Percentiles rank a stretch among this genome's conserved stretches.
Conservation (phyloP, 2,888 invertebrate genomes). For the Stenoptilia bipunctidactyla region DNA sequence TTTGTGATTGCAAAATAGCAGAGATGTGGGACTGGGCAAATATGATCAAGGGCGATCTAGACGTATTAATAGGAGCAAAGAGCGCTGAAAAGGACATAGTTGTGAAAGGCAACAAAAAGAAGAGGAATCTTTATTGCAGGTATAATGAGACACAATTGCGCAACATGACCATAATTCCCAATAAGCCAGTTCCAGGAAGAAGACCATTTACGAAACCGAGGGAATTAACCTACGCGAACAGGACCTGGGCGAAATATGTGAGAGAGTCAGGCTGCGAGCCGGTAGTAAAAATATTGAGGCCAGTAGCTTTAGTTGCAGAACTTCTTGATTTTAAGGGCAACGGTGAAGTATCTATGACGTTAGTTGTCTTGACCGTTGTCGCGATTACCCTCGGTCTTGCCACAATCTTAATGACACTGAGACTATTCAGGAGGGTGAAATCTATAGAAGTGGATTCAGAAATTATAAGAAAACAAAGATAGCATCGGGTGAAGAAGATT, state of each 20-base stretch:
- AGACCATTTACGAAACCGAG: slow-evolving; percentile 71
- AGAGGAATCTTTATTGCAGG: slow-evolving; percentile 74
- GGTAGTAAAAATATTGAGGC: slow-evolving; percentile 57
- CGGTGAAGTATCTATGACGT: slow-evolving; percentile 29
- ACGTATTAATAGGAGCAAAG: slow-evolving; percentile 76
- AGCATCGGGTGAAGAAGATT: slow-evolving; percentile 21
- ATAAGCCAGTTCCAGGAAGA: slow-evolving; percentile 66
- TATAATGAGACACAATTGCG: slow-evolving; percentile 72
- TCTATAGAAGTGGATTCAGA: slow-evolving; percentile 30
- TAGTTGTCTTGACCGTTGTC: slow-evolving; percentile 39
- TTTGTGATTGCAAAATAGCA: slow-evolving; percentile 77
- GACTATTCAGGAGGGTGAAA: slow-evolving; percentile 33
- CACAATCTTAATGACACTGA: slow-evolving; percentile 46
- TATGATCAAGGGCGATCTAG: slow-evolving; percentile 73
- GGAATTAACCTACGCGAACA: slow-evolving; percentile 69
- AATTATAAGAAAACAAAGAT: slow-evolving; percentile 43
- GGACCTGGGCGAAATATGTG: slow-evolving; percentile 81
- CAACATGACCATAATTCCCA: slow-evolving; percentile 53
- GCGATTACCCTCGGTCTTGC: slow-evolving; percentile 35
- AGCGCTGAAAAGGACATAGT: slow-evolving; percentile 73
- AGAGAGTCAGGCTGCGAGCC: slow-evolving; percentile 75
- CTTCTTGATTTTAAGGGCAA: slow-evolving; percentile 23
- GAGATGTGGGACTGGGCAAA: slow-evolving; percentile 82
- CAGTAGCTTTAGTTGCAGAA: slow-evolving; percentile 44
- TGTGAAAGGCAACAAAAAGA: slow-evolving; percentile 74